phyloP scores from a whole-genome alignment of 2,797 vertebrate species.

The Typhlichthys eigenmanni region DNA sequence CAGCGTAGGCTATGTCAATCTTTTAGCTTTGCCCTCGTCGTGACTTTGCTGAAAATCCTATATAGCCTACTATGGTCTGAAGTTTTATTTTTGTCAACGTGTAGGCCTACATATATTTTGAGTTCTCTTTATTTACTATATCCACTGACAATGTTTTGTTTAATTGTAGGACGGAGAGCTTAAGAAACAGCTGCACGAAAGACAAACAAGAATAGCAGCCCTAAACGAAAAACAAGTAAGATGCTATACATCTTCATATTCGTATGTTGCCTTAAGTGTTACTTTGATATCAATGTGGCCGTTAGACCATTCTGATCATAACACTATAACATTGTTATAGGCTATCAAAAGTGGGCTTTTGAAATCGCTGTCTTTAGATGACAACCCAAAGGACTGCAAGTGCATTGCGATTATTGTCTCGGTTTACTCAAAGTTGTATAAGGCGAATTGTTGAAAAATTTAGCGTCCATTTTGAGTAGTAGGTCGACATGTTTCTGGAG shows the following conservation, averaged over 20 bases:
- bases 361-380: conserved; percentile 2
- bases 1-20: conserved; percentile 1
- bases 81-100: conserved; percentile 36
- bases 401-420: conserved; percentile 17
- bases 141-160: conserved; percentile 57
- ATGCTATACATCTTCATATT: conserved; percentile 16
- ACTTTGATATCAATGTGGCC: conserved; percentile 15
- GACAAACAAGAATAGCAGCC: conserved; percentile 80
- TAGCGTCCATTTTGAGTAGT: conserved; percentile 97
- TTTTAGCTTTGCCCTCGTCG: conserved; percentile 44
- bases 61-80: conserved; percentile 7
- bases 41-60: conserved; percentile 53
- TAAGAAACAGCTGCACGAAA: conserved; percentile 84
- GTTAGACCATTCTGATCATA: conserved; percentile 11
- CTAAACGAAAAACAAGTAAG: conserved; percentile 88
- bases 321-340: conserved; percentile 22
- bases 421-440: conserved; percentile 63
- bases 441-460: conserved; percentile 70
- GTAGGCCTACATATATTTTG: conserved; percentile 11
- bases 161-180: conserved; percentile 81
- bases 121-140: conserved; percentile 11
- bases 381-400: not conserved
- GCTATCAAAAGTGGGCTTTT: conserved; percentile 23
- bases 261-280: conserved; percentile 3
- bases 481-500: conserved; percentile 90